Conservation (phyloP, 2,888 invertebrate species). For the Tinea trinotella region DNA sequence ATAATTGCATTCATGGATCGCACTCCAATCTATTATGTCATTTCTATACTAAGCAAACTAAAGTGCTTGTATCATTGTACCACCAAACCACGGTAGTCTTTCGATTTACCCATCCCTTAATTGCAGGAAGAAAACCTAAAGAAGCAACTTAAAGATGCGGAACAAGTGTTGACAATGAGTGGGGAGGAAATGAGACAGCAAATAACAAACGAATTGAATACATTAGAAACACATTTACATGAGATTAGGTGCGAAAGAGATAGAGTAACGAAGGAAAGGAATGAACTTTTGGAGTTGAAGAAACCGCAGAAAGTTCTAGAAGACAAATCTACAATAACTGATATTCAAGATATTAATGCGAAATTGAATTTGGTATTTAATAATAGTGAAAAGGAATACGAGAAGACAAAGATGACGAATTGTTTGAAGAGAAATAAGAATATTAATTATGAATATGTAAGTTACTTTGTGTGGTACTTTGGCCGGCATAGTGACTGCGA, state of each 20-base stretch:
- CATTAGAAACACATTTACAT: conserved; percentile 41
- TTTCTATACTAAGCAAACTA: too few relatives aligned
- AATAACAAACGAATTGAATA: conserved; percentile 42
- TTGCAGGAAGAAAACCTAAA: conserved; percentile 48
- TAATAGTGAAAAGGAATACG: not conserved
- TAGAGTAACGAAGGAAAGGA: conserved; percentile 38
- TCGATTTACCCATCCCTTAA: not conserved
- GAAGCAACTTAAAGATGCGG: conserved; percentile 42
- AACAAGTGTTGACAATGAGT: conserved; percentile 36
- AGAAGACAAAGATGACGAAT: not conserved
- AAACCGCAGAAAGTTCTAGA: not conserved
- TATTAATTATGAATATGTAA: too few relatives aligned
- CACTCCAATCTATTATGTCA: too few relatives aligned
- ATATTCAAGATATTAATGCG: not conserved
- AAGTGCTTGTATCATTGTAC: too few relatives aligned
- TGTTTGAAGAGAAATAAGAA: not conserved
- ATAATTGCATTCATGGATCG: too few relatives aligned
- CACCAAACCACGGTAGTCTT: too few relatives aligned
- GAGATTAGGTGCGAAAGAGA: conserved; percentile 47
- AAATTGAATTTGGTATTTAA: not conserved
- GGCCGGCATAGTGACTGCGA: too few relatives aligned
- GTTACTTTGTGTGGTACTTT: too few relatives aligned
- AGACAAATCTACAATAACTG: not conserved
- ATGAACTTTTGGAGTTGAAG: conserved; percentile 28
- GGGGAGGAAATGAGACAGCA: conserved; percentile 52